Evolutionary conservation across 2,797 vertebrate genomes (phyloP).

Genomic region (Pangasius mekongensis): DNA sequence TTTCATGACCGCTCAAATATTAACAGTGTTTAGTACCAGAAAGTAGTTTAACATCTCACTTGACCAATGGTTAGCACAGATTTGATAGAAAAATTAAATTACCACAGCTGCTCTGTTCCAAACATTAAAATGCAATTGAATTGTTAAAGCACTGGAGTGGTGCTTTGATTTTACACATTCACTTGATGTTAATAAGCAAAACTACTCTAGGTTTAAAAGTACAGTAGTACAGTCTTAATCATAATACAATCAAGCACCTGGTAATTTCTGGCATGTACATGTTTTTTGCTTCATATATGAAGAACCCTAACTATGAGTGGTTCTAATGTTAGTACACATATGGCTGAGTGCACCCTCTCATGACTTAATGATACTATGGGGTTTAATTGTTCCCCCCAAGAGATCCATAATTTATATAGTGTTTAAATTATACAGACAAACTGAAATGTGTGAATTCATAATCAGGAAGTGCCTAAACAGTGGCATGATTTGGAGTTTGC

Average conservation of each 20-base stretch:
- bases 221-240: neutral
- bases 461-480: neutral
- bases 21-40: neutral
- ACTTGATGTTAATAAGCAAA: neutral
- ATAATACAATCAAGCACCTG: neutral
- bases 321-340: neutral
- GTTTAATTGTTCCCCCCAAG: neutral
- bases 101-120: neutral
- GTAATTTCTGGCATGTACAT: neutral
- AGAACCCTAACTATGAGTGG: neutral
- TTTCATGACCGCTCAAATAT: neutral
- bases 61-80: neutral
- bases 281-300: neutral
- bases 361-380: neutral
- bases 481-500: neutral
- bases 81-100: neutral
- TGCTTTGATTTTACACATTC: neutral
- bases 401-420: neutral
- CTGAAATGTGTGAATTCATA: neutral
- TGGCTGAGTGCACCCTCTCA: neutral
- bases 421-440: neutral
- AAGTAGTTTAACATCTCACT: constrained; percentile 7
- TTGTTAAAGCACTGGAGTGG: neutral
- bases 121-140: neutral
- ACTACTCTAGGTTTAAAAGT: neutral